A percentile compares a stretch with the other conserved stretches of the same genome.
Evolutionary conservation across 2,797 vertebrate species (phyloP).

Genomic region (Lophius americanus): DNA sequence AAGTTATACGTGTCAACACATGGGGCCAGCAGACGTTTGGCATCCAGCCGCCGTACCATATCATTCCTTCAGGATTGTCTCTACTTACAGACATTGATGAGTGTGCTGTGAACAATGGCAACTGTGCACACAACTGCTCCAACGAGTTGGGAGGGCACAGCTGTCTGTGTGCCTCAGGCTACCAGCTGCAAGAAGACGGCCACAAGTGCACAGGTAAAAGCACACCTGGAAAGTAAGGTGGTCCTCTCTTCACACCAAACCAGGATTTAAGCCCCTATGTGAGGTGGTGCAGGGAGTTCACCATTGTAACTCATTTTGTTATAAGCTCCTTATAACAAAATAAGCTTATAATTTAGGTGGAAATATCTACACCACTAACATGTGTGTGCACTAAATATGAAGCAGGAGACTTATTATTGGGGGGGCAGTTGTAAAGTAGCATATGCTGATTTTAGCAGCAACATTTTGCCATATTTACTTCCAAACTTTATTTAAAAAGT

Average conservation of each 20-base stretch:
- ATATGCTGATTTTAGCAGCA: no score
- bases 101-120: conserved; percentile 75
- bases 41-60: neutral
- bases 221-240: neutral
- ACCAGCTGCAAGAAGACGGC: conserved; percentile 70
- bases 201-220: conserved; percentile 81
- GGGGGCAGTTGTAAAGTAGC: no score
- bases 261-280: no score
- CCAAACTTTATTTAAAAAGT: no score
- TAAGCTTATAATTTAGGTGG: no score
- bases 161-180: conserved; percentile 78
- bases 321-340: no score
- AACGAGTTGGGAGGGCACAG: conserved; percentile 77
- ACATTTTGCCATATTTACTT: no score
- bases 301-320: no score
- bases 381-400: no score
- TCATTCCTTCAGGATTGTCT: conserved; percentile 6
- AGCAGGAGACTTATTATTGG: no score
- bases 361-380: no score
- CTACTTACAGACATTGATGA: conserved; percentile 82
- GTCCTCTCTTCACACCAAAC: neutral
- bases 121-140: conserved; percentile 81
- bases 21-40: neutral
- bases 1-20: neutral
- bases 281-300: no score